phyloP scores from a whole-genome alignment of 2,113 vertebrate genomes.

The Charina bottae region DNA sequence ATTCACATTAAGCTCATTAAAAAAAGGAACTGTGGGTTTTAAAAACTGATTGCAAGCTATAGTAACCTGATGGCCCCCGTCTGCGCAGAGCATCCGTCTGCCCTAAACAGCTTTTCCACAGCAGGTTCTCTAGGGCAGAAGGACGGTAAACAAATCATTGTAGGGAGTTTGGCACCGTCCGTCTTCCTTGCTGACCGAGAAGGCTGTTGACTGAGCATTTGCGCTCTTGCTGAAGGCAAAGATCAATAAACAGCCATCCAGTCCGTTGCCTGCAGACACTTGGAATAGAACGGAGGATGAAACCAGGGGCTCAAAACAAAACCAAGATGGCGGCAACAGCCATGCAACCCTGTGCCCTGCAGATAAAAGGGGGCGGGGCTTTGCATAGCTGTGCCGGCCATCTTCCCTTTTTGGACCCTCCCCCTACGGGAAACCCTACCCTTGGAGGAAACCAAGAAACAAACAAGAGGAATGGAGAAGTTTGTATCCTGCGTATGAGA shows the following conservation, averaged over 20 bases:
- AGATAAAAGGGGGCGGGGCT: too few relatives aligned
- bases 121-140: not conserved
- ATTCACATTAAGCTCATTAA: not conserved
- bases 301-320: too few relatives aligned
- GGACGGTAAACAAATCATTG: not conserved
- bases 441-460: constrained; percentile 11
- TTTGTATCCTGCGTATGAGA: not conserved
- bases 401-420: not conserved
- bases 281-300: not conserved
- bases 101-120: not conserved
- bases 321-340: too few relatives aligned
- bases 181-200: not conserved
- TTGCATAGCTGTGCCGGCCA: not conserved
- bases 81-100: not conserved
- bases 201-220: not conserved
- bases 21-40: not conserved
- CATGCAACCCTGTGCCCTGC: too few relatives aligned
- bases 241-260: not conserved
- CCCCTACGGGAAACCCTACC: not conserved
- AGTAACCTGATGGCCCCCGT: not conserved
- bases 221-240: not conserved
- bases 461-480: constrained; percentile 39
- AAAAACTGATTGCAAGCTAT: not conserved
- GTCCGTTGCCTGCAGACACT: not conserved
- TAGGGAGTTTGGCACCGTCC: not conserved